Evolutionary conservation across 2,888 invertebrate genomes (phyloP), one percentile per base, ranked within the genome.

Genomic region (Euspilapteryx auroguttella): DNA sequence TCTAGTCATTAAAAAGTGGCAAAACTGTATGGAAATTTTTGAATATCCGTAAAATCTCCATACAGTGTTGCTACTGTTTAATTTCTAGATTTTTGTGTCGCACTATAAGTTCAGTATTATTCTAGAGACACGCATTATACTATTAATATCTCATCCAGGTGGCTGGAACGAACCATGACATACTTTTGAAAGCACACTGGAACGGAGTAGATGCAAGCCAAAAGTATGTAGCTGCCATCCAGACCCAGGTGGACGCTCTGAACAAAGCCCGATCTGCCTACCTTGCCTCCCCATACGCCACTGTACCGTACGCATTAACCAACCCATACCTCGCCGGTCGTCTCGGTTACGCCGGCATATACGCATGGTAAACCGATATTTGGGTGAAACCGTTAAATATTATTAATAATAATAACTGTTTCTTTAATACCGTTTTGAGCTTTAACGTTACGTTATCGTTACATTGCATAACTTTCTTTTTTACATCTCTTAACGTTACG

Each of bases 131-230:
- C n/a, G n/a, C n/a, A n/a, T n/a, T n/a, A n/a, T n/a, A n/a, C n/a
- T n/a, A n/a, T n/a, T n/a, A n/a, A n/a, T n/a, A n/a, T n/a, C 20
- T 4, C 10, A 8, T 13, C 2, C 52, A 61, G 41, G 62, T 46
- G 26, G 63, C 66, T 28, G 71, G 73, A 39, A 32, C 54, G 47
- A 49, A 35, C 56, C 61, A 71, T 24, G 56, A 71, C 45, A 33
- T 71, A 40, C 42, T 71, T 45, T 64, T 73, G 54, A 73, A 65
- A 49, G 55, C 56, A 1, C 71, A 68, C 61, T 73, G 73, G 73
- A 62, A 62, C 39, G 45, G 45, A 15, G 41, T 75, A 2, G 66
- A 73, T 32, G 69, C 69, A 12, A 47, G 49, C 40, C 73, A 73
- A 46, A 68, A 63, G 48, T 40, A 44, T 23, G 69, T 73, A 8